Conservation (phyloP, 64 coral and sea anemone species). For the Trachythela sp. region DNA sequence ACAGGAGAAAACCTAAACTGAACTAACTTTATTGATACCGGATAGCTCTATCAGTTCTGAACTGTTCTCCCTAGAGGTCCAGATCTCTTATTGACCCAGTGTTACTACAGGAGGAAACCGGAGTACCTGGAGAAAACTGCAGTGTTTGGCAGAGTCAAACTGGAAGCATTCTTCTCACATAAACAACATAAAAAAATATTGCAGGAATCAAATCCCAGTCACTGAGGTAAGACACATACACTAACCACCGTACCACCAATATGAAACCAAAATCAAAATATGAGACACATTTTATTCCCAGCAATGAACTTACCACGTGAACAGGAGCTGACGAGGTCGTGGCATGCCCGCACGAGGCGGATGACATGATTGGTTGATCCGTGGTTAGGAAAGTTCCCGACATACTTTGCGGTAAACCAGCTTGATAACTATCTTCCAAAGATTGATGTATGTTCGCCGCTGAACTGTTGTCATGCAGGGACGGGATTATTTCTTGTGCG, state of each 20-base stretch:
- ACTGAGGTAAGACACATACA: not conserved
- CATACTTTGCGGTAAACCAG: not conserved
- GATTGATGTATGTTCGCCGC: slow-evolving; percentile 59
- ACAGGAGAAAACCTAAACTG: not conserved
- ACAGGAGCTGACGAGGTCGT: not conserved
- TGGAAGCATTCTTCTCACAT: too few relatives aligned
- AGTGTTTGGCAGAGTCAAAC: too few relatives aligned
- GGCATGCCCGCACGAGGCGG: not conserved
- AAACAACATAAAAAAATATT: too few relatives aligned
- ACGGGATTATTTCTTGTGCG: slow-evolving; percentile 58
- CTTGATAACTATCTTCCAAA: slow-evolving; percentile 44
- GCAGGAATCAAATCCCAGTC: too few relatives aligned
- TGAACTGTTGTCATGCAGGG: slow-evolving; percentile 29
- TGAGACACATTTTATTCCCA: not conserved
- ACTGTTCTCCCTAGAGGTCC: too few relatives aligned
- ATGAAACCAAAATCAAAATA: not conserved
- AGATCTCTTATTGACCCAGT: too few relatives aligned
- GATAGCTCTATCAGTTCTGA: too few relatives aligned
- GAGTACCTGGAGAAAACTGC: too few relatives aligned
- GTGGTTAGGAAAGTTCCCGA: not conserved
- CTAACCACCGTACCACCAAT: too few relatives aligned
- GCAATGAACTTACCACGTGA: not conserved
- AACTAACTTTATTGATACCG: too few relatives aligned
- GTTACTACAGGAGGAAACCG: too few relatives aligned
- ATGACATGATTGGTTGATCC: not conserved